Evolutionary conservation across 2,888 invertebrate species (phyloP).

Genomic region (Incurvaria masculella): DNA sequence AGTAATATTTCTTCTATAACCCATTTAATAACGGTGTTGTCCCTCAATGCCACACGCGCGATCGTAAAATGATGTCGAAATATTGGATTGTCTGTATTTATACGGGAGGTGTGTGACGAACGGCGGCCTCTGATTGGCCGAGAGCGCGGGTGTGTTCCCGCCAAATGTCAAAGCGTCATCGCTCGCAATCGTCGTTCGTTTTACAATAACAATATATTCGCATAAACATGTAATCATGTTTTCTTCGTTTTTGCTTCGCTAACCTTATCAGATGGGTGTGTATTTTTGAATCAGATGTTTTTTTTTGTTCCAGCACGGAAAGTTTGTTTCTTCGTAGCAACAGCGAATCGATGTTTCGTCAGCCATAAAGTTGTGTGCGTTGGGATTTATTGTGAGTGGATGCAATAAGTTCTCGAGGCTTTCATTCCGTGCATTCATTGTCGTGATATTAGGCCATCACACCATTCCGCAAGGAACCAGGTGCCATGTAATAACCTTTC

Average conservation of each 20-base stretch:
- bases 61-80: conserved; percentile 23
- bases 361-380: no score
- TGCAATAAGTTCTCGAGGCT: no score
- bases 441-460: no score
- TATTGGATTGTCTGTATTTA: conserved; percentile 31
- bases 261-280: conserved; percentile 8
- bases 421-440: no score
- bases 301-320: neutral
- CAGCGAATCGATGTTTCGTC: neutral
- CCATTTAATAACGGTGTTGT: conserved; percentile 38
- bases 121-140: conserved; percentile 36
- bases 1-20: conserved; percentile 44
- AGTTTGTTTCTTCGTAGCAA: neutral
- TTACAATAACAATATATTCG: conserved; percentile 15
- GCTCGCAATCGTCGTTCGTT: conserved; percentile 20
- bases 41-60: conserved; percentile 19
- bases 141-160: conserved; percentile 41
- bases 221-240: conserved; percentile 16
- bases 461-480: no score
- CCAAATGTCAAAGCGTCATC: neutral
- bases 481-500: no score
- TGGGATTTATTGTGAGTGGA: no score
- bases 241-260: conserved; percentile 20
- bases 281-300: neutral
- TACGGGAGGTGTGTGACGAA: conserved; percentile 35